Percentiles rank a stretch among this genome's conserved stretches.
These are phyloP conservation scores for Triops longicaudatus DNA, from an alignment of 1,140 invertebrate genomes.

Conservation along the genomic window DNA sequence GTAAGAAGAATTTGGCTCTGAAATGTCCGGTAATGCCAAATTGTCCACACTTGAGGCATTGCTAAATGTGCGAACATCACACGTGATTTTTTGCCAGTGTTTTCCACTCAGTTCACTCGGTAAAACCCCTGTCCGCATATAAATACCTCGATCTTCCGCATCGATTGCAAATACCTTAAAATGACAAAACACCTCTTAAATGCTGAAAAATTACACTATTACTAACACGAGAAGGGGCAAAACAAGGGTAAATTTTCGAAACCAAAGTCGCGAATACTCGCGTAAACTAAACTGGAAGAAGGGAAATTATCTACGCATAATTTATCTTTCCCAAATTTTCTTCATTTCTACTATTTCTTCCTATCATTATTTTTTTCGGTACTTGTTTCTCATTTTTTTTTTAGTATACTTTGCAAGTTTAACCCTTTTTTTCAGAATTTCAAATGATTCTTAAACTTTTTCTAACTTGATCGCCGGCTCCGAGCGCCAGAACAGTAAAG, in stretches of 20 bases:
- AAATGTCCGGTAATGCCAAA: background rate
- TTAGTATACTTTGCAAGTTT: no score
- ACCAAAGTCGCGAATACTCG: no score
- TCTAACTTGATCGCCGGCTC: conserved; percentile 73
- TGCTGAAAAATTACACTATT: background rate
- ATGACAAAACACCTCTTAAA: conserved; percentile 7
- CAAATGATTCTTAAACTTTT: conserved; percentile 35
- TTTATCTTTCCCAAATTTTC: no score
- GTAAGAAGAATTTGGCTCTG: background rate
- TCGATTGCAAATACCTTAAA: conserved; percentile 51
- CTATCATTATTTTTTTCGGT: no score
- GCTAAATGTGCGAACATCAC: conserved; percentile 67
- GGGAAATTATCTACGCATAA: no score
- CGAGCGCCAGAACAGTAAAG: conserved; percentile 71
- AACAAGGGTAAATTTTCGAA: no score
- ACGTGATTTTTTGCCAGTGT: conserved; percentile 60
- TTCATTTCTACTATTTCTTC: no score
- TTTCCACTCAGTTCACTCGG: conserved; percentile 71
- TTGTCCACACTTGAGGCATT: conserved; percentile 41
- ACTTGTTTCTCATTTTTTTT: no score
- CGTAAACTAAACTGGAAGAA: no score
- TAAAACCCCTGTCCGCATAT: conserved; percentile 68
- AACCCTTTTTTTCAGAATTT: no score
- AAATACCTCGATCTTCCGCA: conserved; percentile 60
- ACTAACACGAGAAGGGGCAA: no score